These are phyloP conservation scores for Saturnia pavonia DNA, from an alignment of 2,888 invertebrate species.

Conservation along the genomic window DNA sequence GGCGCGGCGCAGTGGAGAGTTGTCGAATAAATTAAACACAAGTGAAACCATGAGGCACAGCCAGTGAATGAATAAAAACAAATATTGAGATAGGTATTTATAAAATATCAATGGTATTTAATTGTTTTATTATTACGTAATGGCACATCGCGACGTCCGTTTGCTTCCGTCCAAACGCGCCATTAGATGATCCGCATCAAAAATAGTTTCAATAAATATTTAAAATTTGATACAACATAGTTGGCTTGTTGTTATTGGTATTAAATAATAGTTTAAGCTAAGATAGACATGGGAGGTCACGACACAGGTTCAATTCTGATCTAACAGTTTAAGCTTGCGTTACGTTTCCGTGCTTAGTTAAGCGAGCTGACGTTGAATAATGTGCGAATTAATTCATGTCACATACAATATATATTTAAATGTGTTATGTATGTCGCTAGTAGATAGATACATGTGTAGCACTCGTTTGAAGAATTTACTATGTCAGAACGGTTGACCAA, in stretches of 20 bases:
- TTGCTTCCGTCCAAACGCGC: no score
- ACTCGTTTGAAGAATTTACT: not conserved
- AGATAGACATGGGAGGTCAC: not conserved
- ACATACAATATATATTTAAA: not conserved
- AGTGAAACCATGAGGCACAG: no score
- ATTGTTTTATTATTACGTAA: no score
- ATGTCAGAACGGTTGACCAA: not conserved
- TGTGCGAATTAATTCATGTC: not conserved
- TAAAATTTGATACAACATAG: not conserved
- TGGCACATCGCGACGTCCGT: no score
- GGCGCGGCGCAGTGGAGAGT: no score
- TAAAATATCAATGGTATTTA: no score
- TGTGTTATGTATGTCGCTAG: not conserved
- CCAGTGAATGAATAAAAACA: no score
- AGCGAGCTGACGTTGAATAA: not conserved
- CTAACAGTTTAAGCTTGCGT: not conserved
- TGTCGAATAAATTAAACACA: no score
- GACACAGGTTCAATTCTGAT: not conserved
- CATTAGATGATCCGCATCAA: not conserved
- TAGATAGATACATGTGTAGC: not conserved
- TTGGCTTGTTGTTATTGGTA: not conserved
- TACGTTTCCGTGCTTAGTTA: conserved; percentile 4
- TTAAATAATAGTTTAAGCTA: not conserved
- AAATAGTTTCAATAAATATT: not conserved
- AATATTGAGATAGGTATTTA: no score